Evolutionary conservation across 2,797 vertebrate species (phyloP).

Genomic region (Eulemur rubriventer): DNA sequence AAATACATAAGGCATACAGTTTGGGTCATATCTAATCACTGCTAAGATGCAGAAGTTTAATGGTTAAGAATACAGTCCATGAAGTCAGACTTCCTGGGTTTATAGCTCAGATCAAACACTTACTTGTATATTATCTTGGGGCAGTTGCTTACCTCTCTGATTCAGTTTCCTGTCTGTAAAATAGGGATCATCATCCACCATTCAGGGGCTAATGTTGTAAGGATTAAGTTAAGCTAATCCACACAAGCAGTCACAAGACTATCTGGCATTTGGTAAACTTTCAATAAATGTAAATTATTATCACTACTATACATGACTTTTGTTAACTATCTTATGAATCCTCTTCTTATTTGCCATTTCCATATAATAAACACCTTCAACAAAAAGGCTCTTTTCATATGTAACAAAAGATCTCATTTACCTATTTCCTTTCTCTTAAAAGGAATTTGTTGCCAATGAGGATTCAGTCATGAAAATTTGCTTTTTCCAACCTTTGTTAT

Average conservation of each 20-base stretch:
- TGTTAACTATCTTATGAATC: not conserved
- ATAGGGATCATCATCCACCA: not conserved
- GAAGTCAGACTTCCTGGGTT: not conserved
- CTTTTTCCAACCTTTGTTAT: not conserved
- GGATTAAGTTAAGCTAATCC: not conserved
- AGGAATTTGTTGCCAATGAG: not conserved
- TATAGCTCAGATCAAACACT: not conserved
- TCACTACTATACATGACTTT: not conserved
- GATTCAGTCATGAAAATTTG: not conserved
- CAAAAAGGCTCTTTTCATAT: not conserved
- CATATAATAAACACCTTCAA: not conserved
- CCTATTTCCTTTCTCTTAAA: slow-evolving; percentile 18
- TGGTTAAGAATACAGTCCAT: not conserved
- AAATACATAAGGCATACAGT: not conserved
- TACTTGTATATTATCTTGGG: not conserved
- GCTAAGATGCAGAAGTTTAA: not conserved
- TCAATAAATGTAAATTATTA: not conserved
- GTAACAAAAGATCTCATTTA: not conserved
- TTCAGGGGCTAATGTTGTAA: not conserved
- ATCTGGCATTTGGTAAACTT: not conserved
- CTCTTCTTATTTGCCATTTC: not conserved
- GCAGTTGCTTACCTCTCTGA: not conserved
- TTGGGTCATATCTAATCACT: not conserved
- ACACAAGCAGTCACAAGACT: not conserved
- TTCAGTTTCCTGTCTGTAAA: not conserved